Base-by-base conservation (phyloP, 2,888 invertebrate species). In the Limenitis camilla region DNA sequence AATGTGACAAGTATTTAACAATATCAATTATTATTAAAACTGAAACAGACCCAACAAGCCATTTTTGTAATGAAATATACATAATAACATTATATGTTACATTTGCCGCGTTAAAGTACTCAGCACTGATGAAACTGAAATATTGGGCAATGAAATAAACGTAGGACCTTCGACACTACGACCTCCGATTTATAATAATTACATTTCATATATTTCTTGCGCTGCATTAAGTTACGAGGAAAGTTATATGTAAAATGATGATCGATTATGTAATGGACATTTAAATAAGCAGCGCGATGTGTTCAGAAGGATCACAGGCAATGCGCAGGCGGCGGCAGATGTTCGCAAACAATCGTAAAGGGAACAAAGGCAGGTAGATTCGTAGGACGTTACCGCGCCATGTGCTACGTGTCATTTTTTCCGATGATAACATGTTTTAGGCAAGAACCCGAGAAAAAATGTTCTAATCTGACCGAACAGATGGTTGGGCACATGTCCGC, bases 381-480 rank as follows among this genome's bases (percentile, higher is more conserved):
- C 58, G 70, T 72, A 78, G 76, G 73, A 69, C 72, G 68, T 53
- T 56, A 38, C 67, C 69, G 64, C 71, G 77, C 85, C 86, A 87
- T 87, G 83, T 87, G 86, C 81, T 76, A 64, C 76, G 70, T 84
- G 86, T 86, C 81, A 86, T 74, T 85, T 86, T 86, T 86, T 83
- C 77, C 78, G 71, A 67, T 70, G 66, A 68, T 70, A 66, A 71
- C 67, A 72, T 69, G 78, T 85, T 85, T 84, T 81, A 82, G 78
- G 73, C 77, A 71, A 80, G 77, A 80, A 69, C 64, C 53, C 65
- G 39, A 49, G 44, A 77, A 80, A 84, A 78, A 75, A 70, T 62
- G 65, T 62, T 62, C 73, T 82, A 85, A 84, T 85, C 84, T 83
- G 82, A 77, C 81, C 81, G 71, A 74, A 71, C 86, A 86, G 86